Conservation (phyloP, 2,797 vertebrate species). For the Crocidura indochinensis region DNA sequence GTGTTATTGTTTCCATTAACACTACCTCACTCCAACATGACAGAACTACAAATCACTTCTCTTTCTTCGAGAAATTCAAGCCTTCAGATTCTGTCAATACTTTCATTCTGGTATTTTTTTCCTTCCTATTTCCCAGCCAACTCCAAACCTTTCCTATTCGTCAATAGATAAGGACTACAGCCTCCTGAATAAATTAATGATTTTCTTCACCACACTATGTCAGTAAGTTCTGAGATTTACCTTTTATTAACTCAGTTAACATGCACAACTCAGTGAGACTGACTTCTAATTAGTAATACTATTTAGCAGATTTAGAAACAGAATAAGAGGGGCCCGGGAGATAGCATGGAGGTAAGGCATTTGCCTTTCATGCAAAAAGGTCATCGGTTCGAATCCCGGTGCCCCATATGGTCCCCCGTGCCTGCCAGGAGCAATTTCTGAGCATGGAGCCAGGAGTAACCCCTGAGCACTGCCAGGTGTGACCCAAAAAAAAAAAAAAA, state of each 20-base stretch:
- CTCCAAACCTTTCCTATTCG: constrained; percentile 40
- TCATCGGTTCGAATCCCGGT: too few relatives aligned
- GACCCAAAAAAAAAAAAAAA: too few relatives aligned
- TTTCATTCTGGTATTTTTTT: constrained; percentile 11
- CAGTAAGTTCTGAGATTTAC: constrained; percentile 2
- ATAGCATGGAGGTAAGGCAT: too few relatives aligned
- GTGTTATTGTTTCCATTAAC: not conserved
- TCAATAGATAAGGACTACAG: not conserved
- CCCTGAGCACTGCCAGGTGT: too few relatives aligned
- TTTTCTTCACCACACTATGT: constrained; percentile 6
- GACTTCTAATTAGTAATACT: constrained; percentile 5
- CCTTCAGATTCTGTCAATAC: constrained; percentile 25
- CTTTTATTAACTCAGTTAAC: constrained; percentile 53
- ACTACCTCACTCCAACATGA: not conserved
- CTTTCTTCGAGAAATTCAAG: constrained; percentile 39
- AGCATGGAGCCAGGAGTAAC: too few relatives aligned
- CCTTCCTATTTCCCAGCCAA: constrained; percentile 2
- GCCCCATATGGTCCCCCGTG: too few relatives aligned
- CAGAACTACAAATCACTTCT: constrained; percentile 20
- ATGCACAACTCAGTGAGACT: constrained; percentile 5
- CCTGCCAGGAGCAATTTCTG: too few relatives aligned
- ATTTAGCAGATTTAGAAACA: constrained; percentile 65
- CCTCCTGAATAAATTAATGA: constrained; percentile 37
- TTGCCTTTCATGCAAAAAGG: too few relatives aligned
- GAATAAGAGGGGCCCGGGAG: too few relatives aligned